Evolutionary conservation across 1,140 invertebrate species (phyloP), one percentile per base, ranked within the genome.

Genomic region (Scaptomyza graminum): DNA sequence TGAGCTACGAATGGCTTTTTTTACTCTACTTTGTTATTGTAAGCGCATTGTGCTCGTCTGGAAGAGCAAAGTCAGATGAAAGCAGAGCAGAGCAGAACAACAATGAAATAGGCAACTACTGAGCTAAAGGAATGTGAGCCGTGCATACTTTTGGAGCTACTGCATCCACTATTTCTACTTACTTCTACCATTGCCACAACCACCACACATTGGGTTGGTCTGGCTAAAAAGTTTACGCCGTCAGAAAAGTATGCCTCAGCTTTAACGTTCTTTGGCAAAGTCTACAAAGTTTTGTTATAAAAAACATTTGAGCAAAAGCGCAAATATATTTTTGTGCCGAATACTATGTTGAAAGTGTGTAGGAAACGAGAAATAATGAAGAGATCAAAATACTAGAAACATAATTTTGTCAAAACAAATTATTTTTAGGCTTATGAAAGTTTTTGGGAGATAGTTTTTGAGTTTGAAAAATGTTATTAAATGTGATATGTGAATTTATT

Each of bases 31-130:
- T 59, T 71, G 62, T 71, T 71, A 66, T 66, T 71, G 62, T 51
- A 46, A 66, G 62, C 62, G 52, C 63, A 59, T 65, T 44, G 46
- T 52, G 51, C 13, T 16, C n/a, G 22, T 9, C 34, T 54, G 7
- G 31, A 8, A 7, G 37, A 41, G 12, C 12, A 5, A 41, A n/a
- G 3, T 12, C 11, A 41, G 37, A n/a, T n/a, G 37, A 34, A 34
- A 5, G 52, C 52, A 18, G n/a, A 25, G 37, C 52, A 18, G 6
- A 25, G 37, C 51, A 31, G 13, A 37, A 37, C 70, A 50, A 44
- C 65, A 68, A 62, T 67, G 64, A 73, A 73, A 68, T 67, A 65
- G 65, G 56, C 64, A 73, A 65, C 64, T 60, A 50, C 70, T 73
- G 54, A 67, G 54, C 62, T 57, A 34, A 25, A 61, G 70, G 70